Evolutionary conservation across 2,888 invertebrate species (phyloP), one percentile per base, ranked within the genome.

Genomic region (Gerris lacustris): DNA sequence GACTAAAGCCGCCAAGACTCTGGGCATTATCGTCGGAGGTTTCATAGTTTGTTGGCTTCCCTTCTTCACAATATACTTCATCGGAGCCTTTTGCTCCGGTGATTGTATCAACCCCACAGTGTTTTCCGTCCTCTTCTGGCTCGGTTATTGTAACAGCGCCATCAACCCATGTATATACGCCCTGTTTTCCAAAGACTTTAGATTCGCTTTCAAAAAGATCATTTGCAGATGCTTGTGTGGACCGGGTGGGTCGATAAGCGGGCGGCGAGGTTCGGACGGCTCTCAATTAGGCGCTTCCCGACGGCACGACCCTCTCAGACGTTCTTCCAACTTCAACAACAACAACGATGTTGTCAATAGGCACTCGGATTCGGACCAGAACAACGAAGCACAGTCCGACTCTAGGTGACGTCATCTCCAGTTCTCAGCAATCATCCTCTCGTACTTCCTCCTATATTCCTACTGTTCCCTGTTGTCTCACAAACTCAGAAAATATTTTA

Each of bases 31-130:
- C 74, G 96, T 98, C 5, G 97, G 97, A 0, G 92, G 95, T 67
- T 98, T 98, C 82, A 94, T 96, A 71, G 86, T 92, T 78, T 98
- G 97, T 81, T 98, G 97, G 97, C 85, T 95, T 71, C 96, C 96
- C 0, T 97, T 97, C 84, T 96, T 97, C 83, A 94, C 94, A 67
- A 92, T 95, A 83, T 96, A 96, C 81, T 86, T 96, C 67, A 86
- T 95, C 70, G 85, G 93, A 11, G 95, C 94, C 0, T 96, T 93
- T 80, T 94, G 92, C 79, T 88, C 86, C 66, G 86, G 89, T 73
- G 86, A 89, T 73, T 94, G 94, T 80, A 92, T 95, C 63, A 88
- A 91, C 74, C 88, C 89, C 0, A 83, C 93, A 71, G 84, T 94
- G 71, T 96, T 96, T 83, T 92, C 94, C 11, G 86, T 96, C 45